Base-by-base conservation (phyloP, 92 coral and sea anemone species). In the Bergia puertoricense region DNA sequence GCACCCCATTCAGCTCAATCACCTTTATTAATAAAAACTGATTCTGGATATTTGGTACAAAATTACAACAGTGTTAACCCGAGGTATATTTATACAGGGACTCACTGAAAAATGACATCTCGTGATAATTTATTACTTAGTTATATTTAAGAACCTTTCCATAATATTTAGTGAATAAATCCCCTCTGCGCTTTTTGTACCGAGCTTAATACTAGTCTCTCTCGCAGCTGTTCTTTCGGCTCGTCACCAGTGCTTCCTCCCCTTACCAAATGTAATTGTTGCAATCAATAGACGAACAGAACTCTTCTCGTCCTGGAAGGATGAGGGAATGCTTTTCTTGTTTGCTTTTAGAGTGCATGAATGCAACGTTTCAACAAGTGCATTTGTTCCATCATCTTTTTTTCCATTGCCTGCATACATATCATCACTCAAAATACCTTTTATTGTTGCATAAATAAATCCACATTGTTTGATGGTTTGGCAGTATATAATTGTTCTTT, bases 381-480 rank as follows among this genome's bases (percentile, higher is more conserved):
- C 90, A 86, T 48, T 72, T 79, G 57, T 86, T 81, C 65, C 89
- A 86, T 77, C 87, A 69, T 76, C 78, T 67, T 72, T 85, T 7
- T 37, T 42, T 23, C 44, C 77, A 30, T 1, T 36, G 6, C 45
- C 45, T 22, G 39, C 18, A 48, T 71, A 85, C 41, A 85, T 44
- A 38, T 72, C 62, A 62, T 75, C 65, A 8, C 94, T 90, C 54
- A 92, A 69, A 20, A 92, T 54, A 20, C 89, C 94, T 41, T 51
- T 90, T 2, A 92, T 62, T 13, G 86, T 76, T 11, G 92, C 94
- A 90, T 92, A 92, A 37, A 90, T 83, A 18, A 86, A 78, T 18
- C 92, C 82, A 90, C 92, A 89, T 86, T 92, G 92, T n/a, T 81
- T 81, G 23, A 89, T 92, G 11, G 94, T 92, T 81, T 92, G 94